Base-by-base conservation (phyloP, 2,797 vertebrate genomes). In the Podarcis siculus region DNA sequence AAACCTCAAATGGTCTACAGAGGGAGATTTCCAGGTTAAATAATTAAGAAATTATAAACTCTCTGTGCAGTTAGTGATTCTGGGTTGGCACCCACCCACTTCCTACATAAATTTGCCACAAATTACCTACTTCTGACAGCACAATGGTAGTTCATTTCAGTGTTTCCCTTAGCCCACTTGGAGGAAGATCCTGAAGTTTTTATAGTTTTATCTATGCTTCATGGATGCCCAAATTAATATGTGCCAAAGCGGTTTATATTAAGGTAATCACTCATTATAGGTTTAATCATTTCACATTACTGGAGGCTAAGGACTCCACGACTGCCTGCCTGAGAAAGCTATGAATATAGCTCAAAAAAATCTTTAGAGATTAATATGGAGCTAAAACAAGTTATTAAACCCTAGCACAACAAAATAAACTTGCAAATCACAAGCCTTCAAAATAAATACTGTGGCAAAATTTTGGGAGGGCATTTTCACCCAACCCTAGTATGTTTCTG, bases 201-300 rank as follows among this genome's bases (percentile, higher is more conserved):
- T 67, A 75, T 27, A 23, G 21, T 71, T 78, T 77, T 79, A 39
- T 79, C 61, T 82, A 32, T 67, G 78, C 66, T 66, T 55, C 55
- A 39, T 79, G 49, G 67, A 39, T 75, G 61, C 55, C 72, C 79
- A 86, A 86, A 87, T 90, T 86, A 83, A 82, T 88, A 79, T 30
- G 42, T 45, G 27, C 79, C 67, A 67, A 79, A 58, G 30, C 67
- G 21, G 58, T 88, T 83, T 67, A 83, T 86, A 86, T 73, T 58
- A 84, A 49, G 75, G 45, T 39, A 79, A 86, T 88, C 58, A 66
- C 66, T 88, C 73, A 88, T 64, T 85, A 77, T 78, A 58, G 45
- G 21, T 45, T 87, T 87, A 76, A 90, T 35, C 61, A 35, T 23
- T 87, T 85, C 82, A 72, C 55, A 73, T 89, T 89, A 73, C 3